phyloP scores from a whole-genome alignment of 2,888 invertebrate species.

The Chorisops tibialis region DNA sequence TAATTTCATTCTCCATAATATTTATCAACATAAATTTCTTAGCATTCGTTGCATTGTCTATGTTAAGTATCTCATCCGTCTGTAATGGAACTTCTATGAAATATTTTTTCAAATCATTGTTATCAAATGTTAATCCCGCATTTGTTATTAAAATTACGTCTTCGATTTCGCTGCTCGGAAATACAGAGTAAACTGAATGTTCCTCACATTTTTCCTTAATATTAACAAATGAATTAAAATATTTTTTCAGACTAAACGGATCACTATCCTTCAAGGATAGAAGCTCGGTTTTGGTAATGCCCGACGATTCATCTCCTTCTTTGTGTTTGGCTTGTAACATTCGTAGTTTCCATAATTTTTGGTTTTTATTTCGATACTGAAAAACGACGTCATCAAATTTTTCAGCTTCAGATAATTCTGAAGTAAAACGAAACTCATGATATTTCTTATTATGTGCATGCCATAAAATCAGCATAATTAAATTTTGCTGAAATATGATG shows the following conservation, averaged over 20 bases:
- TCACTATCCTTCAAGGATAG: neutral
- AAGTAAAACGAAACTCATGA: conserved; percentile 8
- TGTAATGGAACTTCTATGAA: neutral
- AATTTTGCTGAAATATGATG: neutral
- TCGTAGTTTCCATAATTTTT: neutral
- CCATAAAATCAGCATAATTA: conserved; percentile 14
- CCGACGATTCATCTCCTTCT: neutral
- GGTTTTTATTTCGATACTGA: neutral
- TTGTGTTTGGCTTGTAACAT: conserved; percentile 13
- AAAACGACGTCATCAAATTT: conserved; percentile 20
- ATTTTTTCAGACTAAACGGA: conserved; percentile 1
- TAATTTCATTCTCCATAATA: too few relatives aligned
- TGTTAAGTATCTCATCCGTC: neutral
- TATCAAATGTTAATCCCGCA: neutral
- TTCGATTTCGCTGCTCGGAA: conserved; percentile 7
- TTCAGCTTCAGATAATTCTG: conserved; percentile 13
- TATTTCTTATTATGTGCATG: neutral
- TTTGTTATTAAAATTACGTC: conserved; percentile 6
- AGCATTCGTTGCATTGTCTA: too few relatives aligned
- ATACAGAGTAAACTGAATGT: neutral
- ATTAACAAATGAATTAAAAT: conserved; percentile 8
- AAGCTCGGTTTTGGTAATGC: neutral
- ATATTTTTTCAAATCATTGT: neutral
- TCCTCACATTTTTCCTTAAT: neutral
- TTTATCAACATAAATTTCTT: too few relatives aligned